phyloP scores from a whole-genome alignment of 1,140 invertebrate genomes.

The Agrypnia vestita region DNA sequence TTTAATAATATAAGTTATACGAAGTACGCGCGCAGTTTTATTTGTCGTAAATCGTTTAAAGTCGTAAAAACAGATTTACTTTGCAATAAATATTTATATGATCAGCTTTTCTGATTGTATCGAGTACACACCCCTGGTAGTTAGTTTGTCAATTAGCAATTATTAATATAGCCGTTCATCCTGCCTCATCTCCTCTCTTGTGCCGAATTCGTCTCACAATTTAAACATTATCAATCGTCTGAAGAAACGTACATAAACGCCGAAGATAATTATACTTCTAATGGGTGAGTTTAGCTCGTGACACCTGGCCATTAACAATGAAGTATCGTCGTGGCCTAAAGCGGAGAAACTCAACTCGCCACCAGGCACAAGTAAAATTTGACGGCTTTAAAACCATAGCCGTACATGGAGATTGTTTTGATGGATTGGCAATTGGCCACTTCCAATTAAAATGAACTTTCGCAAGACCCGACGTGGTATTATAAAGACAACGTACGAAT shows the following conservation, averaged over 20 bases:
- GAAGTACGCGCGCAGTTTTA: too few species aligned
- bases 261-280: conserved; percentile 7
- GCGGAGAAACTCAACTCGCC: conserved; percentile 22
- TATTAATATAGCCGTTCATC: too few species aligned
- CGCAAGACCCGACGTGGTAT: background rate
- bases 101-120: too few species aligned
- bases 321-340: conserved; percentile 12
- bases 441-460: conserved; percentile 2
- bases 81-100: too few species aligned
- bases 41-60: too few species aligned
- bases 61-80: too few species aligned
- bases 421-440: background rate
- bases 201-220: too few species aligned
- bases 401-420: background rate
- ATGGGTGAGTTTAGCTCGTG: background rate
- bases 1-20: too few species aligned
- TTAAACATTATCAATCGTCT: background rate
- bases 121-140: too few species aligned
- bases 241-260: background rate
- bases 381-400: background rate
- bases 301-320: conserved; percentile 32
- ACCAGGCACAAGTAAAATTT: background rate
- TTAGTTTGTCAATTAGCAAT: too few species aligned
- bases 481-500: too few species aligned
- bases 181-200: too few species aligned